Percentiles rank a stretch among this genome's conserved stretches.
phyloP scores from a whole-genome alignment of 1,140 invertebrate species.

The Oppia nitens region DNA sequence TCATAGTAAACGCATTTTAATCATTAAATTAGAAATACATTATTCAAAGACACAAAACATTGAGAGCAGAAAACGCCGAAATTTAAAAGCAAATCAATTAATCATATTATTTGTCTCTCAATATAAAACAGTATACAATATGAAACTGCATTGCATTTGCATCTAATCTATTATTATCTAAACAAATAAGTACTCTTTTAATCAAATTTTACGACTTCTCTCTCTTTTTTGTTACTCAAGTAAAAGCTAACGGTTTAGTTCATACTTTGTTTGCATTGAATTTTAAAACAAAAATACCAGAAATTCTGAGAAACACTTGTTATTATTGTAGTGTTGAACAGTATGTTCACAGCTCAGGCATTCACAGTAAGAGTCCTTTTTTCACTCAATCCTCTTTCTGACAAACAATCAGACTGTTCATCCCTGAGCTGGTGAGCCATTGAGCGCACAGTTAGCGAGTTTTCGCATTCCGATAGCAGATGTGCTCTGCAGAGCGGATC shows the following conservation, averaged over 20 bases:
- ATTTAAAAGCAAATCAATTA: too few species aligned
- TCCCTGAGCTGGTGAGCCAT: background rate
- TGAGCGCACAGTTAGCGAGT: background rate
- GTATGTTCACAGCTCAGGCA: too few species aligned
- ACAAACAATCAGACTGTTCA: background rate
- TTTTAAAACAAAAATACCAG: background rate
- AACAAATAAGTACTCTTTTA: background rate
- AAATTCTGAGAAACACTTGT: background rate
- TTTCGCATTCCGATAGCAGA: background rate
- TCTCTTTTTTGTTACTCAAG: background rate
- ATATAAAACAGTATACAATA: too few species aligned
- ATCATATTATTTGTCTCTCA: too few species aligned
- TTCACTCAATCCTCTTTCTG: background rate
- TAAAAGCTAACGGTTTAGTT: too few species aligned
- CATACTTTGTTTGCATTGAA: background rate
- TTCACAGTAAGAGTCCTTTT: too few species aligned
- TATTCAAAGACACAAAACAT: too few species aligned
- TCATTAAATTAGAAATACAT: too few species aligned
- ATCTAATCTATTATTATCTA: background rate
- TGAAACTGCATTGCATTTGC: background rate
- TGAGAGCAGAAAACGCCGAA: too few species aligned
- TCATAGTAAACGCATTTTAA: too few species aligned
- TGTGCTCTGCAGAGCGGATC: background rate
- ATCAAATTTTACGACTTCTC: background rate
- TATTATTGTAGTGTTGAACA: background rate